Conservation (phyloP, 2,888 invertebrate species). For the Drosophila neotestacea region DNA sequence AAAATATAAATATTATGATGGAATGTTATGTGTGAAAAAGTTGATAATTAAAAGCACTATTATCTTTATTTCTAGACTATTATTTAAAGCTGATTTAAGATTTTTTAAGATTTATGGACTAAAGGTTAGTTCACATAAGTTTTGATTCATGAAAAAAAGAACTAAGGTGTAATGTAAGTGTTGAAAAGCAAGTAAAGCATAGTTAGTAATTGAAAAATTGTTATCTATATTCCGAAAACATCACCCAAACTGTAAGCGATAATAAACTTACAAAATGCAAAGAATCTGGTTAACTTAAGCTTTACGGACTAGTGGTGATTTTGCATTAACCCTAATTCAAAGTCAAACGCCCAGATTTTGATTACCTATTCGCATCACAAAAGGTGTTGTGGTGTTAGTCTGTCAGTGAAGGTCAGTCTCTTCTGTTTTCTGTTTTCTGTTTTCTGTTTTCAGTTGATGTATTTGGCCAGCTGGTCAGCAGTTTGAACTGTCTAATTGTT, state of each 20-base stretch:
- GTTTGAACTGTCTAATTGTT: constrained; percentile 66
- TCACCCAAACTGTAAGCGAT: too few species aligned
- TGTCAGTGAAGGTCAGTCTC: constrained; percentile 27
- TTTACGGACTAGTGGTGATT: neutral
- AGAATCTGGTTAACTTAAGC: neutral
- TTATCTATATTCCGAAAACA: too few species aligned
- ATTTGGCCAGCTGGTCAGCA: constrained; percentile 53
- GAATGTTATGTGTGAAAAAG: too few species aligned
- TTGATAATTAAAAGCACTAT: neutral
- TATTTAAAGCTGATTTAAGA: too few species aligned
- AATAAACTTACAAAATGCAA: neutral
- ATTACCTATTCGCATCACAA: constrained; percentile 18
- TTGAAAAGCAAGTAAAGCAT: too few species aligned
- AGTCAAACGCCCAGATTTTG: constrained; percentile 10
- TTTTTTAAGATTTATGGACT: too few species aligned
- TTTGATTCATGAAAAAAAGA: too few species aligned
- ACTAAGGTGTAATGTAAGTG: too few species aligned
- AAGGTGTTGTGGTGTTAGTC: constrained; percentile 8
- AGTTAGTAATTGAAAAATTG: neutral
- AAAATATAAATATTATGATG: too few species aligned
- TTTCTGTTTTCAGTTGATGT: constrained; percentile 45
- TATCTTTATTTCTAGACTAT: too few species aligned
- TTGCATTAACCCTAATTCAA: constrained; percentile 1
- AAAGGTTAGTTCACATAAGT: too few species aligned
- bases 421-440: constrained; percentile 30